A percentile compares a stretch with the other conserved stretches of the same genome.
phyloP scores from a whole-genome alignment of 2,797 vertebrate species.

The Characodon lateralis region DNA sequence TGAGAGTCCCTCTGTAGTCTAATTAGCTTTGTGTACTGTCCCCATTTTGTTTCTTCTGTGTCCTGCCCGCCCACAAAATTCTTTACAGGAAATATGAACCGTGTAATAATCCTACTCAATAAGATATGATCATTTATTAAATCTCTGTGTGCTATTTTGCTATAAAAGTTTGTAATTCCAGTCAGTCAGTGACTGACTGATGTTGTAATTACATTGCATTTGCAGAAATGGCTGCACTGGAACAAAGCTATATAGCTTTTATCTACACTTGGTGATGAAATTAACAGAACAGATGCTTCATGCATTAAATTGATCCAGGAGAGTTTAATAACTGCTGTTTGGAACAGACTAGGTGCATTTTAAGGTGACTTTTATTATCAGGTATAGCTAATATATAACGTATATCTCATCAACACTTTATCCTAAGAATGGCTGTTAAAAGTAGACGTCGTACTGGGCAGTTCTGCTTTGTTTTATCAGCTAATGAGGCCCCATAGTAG shows the following conservation, averaged over 20 bases:
- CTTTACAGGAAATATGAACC: conserved; percentile 19
- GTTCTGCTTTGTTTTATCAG: neutral
- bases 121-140: conserved; percentile 40
- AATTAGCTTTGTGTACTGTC: neutral
- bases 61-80: neutral
- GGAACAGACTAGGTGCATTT: neutral
- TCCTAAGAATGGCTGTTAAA: neutral
- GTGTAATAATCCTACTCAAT: conserved; percentile 24
- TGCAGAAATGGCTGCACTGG: conserved; percentile 10
- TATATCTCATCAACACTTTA: neutral
- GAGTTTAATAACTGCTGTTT: neutral
- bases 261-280: conserved; percentile 29
- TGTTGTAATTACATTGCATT: conserved; percentile 27
- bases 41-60: neutral
- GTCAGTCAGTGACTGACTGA: too few species aligned
- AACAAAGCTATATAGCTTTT: conserved; percentile 12
- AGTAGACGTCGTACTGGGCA: neutral
- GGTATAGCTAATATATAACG: neutral
- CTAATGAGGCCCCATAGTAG: neutral
- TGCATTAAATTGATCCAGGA: conserved; percentile 18
- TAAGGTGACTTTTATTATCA: neutral
- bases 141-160: conserved; percentile 16
- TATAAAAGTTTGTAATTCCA: conserved; percentile 29
- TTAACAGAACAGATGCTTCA: conserved; percentile 11
- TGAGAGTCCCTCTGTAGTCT: neutral